phyloP scores from a whole-genome alignment of 2,113 vertebrate genomes.

The Thryonomys swinderianus region DNA sequence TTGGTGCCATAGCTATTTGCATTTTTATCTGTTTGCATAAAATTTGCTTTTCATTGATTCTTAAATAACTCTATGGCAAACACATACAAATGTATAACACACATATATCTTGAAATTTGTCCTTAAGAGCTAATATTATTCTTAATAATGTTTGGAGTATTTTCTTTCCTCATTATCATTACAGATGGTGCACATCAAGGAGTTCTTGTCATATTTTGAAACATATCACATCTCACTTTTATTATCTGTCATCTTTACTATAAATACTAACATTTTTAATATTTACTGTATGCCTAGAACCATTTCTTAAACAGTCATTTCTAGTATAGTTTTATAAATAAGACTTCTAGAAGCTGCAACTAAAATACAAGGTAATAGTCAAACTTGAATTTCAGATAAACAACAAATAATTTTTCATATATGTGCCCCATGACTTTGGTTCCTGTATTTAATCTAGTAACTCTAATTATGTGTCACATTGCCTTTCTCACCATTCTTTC shows the following conservation, averaged over 20 bases:
- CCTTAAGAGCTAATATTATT: background rate
- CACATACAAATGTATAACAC: background rate
- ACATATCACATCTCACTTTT: background rate
- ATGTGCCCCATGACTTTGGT: background rate
- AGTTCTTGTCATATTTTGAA: background rate
- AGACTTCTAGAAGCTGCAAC: background rate
- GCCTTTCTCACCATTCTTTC: background rate
- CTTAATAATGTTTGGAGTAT: background rate
- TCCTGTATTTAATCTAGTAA: background rate
- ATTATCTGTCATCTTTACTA: background rate
- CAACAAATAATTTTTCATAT: background rate
- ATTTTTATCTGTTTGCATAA: slow-evolving; percentile 23
- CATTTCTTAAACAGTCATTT: background rate
- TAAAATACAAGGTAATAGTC: background rate
- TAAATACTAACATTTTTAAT: background rate
- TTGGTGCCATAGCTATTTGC: background rate
- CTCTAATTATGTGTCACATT: background rate
- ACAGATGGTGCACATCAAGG: background rate
- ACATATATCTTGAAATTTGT: background rate
- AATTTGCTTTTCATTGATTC: background rate
- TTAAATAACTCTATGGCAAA: background rate
- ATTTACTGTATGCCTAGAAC: background rate
- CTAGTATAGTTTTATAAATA: background rate
- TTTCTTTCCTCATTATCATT: background rate
- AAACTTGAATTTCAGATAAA: slow-evolving; percentile 1